Evolutionary conservation across 2,888 invertebrate genomes (phyloP), one percentile per base, ranked within the genome.

Genomic region (Eulithis prunata): DNA sequence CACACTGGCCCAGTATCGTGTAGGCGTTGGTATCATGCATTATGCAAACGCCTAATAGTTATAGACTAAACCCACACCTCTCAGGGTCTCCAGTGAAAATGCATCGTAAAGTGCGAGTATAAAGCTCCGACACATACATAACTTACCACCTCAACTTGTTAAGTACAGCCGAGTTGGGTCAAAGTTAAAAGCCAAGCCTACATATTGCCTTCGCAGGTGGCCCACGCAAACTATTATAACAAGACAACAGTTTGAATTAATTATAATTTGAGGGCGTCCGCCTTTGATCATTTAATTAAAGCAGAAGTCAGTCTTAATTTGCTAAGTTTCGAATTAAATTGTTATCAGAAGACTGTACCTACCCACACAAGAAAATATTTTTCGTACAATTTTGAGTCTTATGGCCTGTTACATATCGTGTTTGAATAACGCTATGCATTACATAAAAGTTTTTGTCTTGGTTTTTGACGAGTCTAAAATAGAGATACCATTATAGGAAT

Each of bases 141-240:
- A 49, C 10, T 21, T 11, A 49, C 11, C 21, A 21, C 7, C 69
- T 58, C 73, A 79, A 65, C 81, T 77, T 80, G 81, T 81, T 76
- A 77, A 57, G 57, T 58, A 45, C 11, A 46, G 54, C 78, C 71
- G 53, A 78, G 78, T 78, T 78, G 71, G 70, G 72, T 72, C 72
- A 75, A 73, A 77, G 79, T 75, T 79, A 75, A 82, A 81, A 81
- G 81, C 79, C 73, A 75, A 76, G 75, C 76, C 75, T 54, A 64
- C 74, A 73, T 81, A 77, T 80, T 76, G 73, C 73, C 66, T 61
- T 64, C 41, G 59, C 84, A 83, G 83, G 83, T 83, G 84, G 78
- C 74, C 62, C 69, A 32, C 36, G 51, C 49, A 43, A 68, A 68
- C 64, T 68, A 68, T 68, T 58, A 64, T 62, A 65, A 59, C 62